These are phyloP conservation scores for Diogma glabrata DNA, from an alignment of 2,888 invertebrate species.

Conservation along the genomic window DNA sequence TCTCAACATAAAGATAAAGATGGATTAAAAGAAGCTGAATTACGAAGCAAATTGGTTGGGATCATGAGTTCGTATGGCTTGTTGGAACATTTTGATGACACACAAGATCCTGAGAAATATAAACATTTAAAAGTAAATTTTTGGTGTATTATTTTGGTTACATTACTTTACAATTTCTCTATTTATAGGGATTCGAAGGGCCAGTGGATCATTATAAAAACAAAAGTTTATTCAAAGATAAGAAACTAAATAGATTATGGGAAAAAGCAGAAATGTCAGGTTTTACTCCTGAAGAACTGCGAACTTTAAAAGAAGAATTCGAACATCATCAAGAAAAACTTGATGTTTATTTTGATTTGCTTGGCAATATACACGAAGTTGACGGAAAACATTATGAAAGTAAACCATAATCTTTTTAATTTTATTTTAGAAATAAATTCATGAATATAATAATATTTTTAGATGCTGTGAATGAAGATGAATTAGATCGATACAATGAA, in stretches of 20 bases:
- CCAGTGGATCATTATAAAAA: conserved; percentile 44
- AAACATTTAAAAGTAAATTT: conserved; percentile 28
- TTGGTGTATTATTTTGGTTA: neutral
- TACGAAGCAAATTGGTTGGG: conserved; percentile 66
- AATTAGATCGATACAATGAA: conserved; percentile 59
- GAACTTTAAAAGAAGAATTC: conserved; percentile 78
- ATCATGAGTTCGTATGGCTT: conserved; percentile 75
- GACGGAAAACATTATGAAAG: conserved; percentile 48
- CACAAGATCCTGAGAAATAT: conserved; percentile 41
- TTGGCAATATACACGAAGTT: conserved; percentile 57
- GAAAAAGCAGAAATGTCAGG: conserved; percentile 77
- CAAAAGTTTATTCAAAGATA: conserved; percentile 76
- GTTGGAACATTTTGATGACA: conserved; percentile 65
- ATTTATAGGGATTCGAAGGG: conserved; percentile 30
- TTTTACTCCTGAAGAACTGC: conserved; percentile 73
- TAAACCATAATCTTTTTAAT: conserved; percentile 33
- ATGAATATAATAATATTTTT: conserved; percentile 14
- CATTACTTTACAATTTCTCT: conserved; percentile 6
- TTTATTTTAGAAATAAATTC: conserved; percentile 1
- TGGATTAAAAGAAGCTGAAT: conserved; percentile 67
- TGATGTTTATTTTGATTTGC: conserved; percentile 73
- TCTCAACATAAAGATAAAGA: conserved; percentile 78
- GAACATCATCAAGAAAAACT: conserved; percentile 85
- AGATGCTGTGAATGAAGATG: conserved; percentile 65
- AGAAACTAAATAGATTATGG: conserved; percentile 82